Evolutionary conservation across 2,113 vertebrate genomes (phyloP).

Genomic region (Tympanuchus pallidicinctus): DNA sequence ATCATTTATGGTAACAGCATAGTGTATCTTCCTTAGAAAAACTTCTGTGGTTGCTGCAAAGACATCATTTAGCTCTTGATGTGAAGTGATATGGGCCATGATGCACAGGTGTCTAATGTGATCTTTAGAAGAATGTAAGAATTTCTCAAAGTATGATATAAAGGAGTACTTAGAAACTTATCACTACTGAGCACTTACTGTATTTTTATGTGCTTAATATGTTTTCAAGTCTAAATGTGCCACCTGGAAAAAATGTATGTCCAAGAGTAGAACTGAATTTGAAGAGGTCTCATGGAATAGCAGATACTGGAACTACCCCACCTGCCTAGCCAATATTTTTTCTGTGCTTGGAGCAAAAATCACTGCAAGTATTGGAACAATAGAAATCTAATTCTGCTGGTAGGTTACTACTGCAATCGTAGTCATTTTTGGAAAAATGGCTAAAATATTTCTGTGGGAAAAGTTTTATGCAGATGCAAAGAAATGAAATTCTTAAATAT

Average conservation of each 20-base stretch:
- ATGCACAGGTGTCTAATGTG: not conserved
- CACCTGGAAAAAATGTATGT: not conserved
- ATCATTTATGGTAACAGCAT: not conserved
- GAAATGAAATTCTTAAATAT: not conserved
- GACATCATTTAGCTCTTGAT: not conserved
- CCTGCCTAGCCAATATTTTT: not conserved
- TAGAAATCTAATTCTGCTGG: not conserved
- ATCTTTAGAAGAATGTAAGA: not conserved
- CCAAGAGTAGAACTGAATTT: not conserved
- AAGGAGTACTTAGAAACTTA: constrained; percentile 21
- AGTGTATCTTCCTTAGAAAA: not conserved
- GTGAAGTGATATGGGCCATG: not conserved
- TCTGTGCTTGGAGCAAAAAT: not conserved
- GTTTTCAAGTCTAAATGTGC: not conserved
- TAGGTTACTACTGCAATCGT: not conserved
- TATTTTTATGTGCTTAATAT: not conserved
- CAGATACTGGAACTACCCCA: not conserved
- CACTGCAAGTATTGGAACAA: not conserved
- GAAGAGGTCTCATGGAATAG: not conserved
- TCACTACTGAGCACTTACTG: not conserved
- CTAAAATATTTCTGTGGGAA: not conserved
- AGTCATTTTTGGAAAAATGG: not conserved
- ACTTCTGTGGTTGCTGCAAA: not conserved
- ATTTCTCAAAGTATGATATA: not conserved
- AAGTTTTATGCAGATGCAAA: not conserved